Conservation (phyloP, 1,140 invertebrate species). For the Drosophila subpulchrella region DNA sequence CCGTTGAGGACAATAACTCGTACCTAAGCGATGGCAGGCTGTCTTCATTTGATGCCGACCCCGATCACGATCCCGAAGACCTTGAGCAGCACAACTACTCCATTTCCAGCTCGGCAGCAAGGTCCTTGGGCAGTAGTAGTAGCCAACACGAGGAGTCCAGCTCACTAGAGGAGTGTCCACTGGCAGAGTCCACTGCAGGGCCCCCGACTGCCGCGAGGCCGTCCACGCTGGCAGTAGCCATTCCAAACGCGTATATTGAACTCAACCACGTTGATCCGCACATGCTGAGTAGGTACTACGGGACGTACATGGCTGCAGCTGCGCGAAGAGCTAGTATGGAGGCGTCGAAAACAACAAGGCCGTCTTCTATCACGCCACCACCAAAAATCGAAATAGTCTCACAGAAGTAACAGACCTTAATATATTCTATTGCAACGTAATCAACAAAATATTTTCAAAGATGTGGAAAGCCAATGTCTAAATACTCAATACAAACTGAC, state of each 20-base stretch:
- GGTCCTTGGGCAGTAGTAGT: conserved; percentile 46
- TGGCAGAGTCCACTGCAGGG: neutral
- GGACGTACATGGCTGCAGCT: conserved; percentile 73
- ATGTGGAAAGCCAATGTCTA: neutral
- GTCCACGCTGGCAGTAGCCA: neutral
- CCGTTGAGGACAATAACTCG: conserved; percentile 61
- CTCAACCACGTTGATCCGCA: conserved; percentile 63
- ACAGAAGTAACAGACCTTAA: conserved; percentile 32
- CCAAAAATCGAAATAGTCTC: conserved; percentile 49
- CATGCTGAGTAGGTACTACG: conserved; percentile 72
- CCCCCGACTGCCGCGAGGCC: conserved; percentile 2
- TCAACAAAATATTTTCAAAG: neutral
- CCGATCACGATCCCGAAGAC: conserved; percentile 46
- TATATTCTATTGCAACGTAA: neutral
- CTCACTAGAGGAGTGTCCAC: conserved; percentile 59
- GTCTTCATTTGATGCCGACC: conserved; percentile 38
- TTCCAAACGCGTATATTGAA: conserved; percentile 37
- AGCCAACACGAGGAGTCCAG: conserved; percentile 66
- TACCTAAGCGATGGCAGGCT: conserved; percentile 56
- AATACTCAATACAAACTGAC: conserved; percentile 6
- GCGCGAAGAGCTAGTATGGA: conserved; percentile 54
- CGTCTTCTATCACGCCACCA: conserved; percentile 27
- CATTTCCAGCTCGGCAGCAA: conserved; percentile 10
- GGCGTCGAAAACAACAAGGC: conserved; percentile 21
- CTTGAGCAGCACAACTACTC: conserved; percentile 38